Conservation (phyloP, 2,888 invertebrate species). For the Melangyna quadrimaculata region DNA sequence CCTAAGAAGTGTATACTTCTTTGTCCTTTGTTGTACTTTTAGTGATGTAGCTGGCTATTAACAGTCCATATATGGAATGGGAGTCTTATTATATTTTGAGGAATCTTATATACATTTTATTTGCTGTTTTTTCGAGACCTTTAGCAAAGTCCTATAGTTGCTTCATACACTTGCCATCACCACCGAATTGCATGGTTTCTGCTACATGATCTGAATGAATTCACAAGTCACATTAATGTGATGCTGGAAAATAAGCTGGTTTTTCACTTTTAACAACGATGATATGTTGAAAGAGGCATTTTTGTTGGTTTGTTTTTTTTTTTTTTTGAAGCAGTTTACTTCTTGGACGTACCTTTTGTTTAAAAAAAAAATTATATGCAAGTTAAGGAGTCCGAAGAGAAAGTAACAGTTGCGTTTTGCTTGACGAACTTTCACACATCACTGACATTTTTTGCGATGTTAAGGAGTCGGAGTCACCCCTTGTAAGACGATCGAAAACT, state of each 20-base stretch:
- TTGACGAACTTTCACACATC: slow-evolving; percentile 20
- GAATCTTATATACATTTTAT: slow-evolving; percentile 8
- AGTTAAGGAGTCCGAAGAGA: not conserved
- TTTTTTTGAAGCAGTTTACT: not conserved
- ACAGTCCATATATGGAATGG: slow-evolving; percentile 45
- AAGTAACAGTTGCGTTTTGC: not conserved
- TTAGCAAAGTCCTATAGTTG: not conserved
- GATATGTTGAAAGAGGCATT: slow-evolving; percentile 16
- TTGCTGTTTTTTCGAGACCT: not conserved
- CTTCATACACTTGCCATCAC: slow-evolving; percentile 54
- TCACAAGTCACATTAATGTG: slow-evolving; percentile 48
- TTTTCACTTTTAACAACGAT: slow-evolving; percentile 12
- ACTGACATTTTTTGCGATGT: not conserved
- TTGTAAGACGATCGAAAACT: not conserved
- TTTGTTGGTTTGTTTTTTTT: not conserved
- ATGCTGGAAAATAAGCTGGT: slow-evolving; percentile 32
- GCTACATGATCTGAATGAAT: slow-evolving; percentile 60
- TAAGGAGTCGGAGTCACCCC: not conserved
- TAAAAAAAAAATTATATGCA: not conserved
- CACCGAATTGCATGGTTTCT: slow-evolving; percentile 27
- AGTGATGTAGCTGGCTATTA: slow-evolving; percentile 29
- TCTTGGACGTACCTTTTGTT: slow-evolving; percentile 5
- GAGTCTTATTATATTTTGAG: slow-evolving; percentile 50
- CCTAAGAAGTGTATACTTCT: slow-evolving; percentile 25
- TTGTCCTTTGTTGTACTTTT: slow-evolving; percentile 31